Evolutionary conservation across 1,140 invertebrate species (phyloP), one percentile per base, ranked within the genome.

Genomic region (Zophobas atratus): DNA sequence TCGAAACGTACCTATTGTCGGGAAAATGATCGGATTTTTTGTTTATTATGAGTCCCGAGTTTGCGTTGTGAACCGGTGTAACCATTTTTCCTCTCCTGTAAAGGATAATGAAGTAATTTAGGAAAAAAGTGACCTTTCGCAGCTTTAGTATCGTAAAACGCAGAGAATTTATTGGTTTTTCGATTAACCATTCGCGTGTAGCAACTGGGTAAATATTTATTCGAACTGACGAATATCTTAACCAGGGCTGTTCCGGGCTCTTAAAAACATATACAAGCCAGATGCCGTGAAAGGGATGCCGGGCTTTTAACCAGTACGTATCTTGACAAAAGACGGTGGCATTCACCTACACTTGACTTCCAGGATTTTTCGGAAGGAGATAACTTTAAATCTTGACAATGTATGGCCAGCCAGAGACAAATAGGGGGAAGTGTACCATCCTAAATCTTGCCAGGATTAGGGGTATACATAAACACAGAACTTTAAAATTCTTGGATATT

Each of bases 251-350:
- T 51, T 51, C 49, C 49, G 55, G 39, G 38, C 60, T 67, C 60
- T 67, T 67, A 67, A 67, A 67, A 67, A 67, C 39, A 67, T 67
- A 67, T 67, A 67, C 60, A 67, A 67, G 60, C 60, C 60, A 67
- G 60, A 67, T 67, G 60, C 38, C 39, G 36, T 8, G 60, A 67
- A 63, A 67, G 60, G 60, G 60, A 48, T 67, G 55, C 55, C 32
- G 33, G 33, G 60, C 60, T 67, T 67, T 67, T 46, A 67, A 67
- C 60, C 6, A 39, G 8, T 67, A 3, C 38, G 60, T 67, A 67
- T 67, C 60, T 67, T 48, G 60, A 67, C 60, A 67, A 67, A 67
- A 67, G 60, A 67, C 60, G 60, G 33, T 43, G 39, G 39, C 36
- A 39, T 67, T 41, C 60, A 67, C 60, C 60, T 67, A 67, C 60